Percentiles rank a stretch among this genome's conserved stretches.
Conservation (phyloP, 2,797 vertebrate species). For the Moxostoma hubbsi region DNA sequence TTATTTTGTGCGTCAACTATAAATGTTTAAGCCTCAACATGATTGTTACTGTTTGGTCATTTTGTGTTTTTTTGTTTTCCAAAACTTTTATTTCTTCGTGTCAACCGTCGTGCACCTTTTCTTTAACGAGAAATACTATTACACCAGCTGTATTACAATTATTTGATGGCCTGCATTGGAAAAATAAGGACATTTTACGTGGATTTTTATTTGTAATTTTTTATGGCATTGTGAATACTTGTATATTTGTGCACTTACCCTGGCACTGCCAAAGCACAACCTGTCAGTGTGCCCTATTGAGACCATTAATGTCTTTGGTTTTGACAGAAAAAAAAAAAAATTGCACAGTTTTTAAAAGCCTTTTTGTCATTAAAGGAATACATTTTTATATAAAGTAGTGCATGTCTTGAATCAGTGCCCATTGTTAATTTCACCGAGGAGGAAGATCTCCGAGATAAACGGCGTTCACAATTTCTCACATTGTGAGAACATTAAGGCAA, state of each 20-base stretch:
- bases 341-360: constrained; percentile 77
- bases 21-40: constrained; percentile 52
- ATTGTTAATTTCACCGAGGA: neutral
- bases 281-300: constrained; percentile 47
- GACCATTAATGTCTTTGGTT: constrained; percentile 46
- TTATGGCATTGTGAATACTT: constrained; percentile 67
- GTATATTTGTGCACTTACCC: constrained; percentile 69
- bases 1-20: constrained; percentile 41
- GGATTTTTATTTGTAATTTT: constrained; percentile 55
- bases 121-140: constrained; percentile 11
- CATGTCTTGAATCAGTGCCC: constrained; percentile 5
- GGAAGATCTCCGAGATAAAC: constrained; percentile 7
- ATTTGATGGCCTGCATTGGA: constrained; percentile 63
- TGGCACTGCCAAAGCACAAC: constrained; percentile 80
- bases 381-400: constrained; percentile 68
- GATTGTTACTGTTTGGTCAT: constrained; percentile 50
- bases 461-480: neutral
- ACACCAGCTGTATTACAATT: constrained; percentile 47
- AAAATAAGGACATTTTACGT: constrained; percentile 62
- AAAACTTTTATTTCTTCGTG: neutral
- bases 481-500: neutral
- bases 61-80: constrained; percentile 16
- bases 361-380: constrained; percentile 83
- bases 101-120: neutral
- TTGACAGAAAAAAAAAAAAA: constrained; percentile 23